Percentiles rank a stretch among this genome's conserved stretches.
phyloP scores from a whole-genome alignment of 2,113 vertebrate genomes.

The Circaetus gallicus region DNA sequence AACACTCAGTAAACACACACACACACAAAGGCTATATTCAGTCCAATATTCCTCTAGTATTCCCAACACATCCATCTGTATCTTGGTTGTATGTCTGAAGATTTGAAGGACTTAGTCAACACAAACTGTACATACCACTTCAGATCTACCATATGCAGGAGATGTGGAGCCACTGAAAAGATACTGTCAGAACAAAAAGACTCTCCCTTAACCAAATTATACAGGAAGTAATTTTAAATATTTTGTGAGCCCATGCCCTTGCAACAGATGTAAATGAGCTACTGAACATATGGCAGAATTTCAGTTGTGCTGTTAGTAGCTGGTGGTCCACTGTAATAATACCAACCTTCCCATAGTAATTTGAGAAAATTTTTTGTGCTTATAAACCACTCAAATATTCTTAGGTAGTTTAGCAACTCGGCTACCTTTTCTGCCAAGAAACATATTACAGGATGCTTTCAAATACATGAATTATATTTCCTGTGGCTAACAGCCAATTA shows the following conservation, averaged over 20 bases:
- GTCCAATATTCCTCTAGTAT: not conserved
- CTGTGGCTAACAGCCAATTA: not conserved
- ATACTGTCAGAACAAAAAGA: not conserved
- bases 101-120: not conserved
- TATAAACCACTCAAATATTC: not conserved
- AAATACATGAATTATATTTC: not conserved
- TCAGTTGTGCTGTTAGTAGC: not conserved
- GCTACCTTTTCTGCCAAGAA: not conserved
- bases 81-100: not conserved
- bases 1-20: not conserved
- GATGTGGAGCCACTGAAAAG: not conserved
- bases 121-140: not conserved
- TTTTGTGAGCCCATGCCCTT: not conserved
- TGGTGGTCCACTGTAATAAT: not conserved
- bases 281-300: not conserved
- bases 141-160: not conserved
- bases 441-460: not conserved
- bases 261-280: not conserved
- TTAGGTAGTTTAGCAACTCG: not conserved
- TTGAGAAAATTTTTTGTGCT: not conserved
- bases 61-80: not conserved
- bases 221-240: not conserved
- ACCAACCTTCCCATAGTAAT: not conserved
- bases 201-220: not conserved
- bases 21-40: not conserved